These are phyloP conservation scores for Phymatocera aterrima DNA, from an alignment of 2,888 invertebrate genomes.

Conservation along the genomic window DNA sequence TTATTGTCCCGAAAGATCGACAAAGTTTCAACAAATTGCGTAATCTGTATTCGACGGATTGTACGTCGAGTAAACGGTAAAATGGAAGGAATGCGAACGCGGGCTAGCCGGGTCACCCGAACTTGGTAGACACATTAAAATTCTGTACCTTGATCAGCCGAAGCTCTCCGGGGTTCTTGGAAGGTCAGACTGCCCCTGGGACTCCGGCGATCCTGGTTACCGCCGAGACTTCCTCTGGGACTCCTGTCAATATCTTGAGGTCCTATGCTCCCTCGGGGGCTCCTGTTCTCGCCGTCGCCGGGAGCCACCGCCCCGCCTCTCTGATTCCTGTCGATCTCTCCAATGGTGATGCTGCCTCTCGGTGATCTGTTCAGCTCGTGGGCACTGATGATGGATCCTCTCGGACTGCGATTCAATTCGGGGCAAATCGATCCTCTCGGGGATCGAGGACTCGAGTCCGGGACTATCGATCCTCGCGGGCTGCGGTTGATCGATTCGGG, in stretches of 20 bases:
- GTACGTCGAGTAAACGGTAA: too few relatives aligned
- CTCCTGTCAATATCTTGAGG: conserved; percentile 73
- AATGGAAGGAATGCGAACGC: too few relatives aligned
- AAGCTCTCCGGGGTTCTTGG: conserved; percentile 68
- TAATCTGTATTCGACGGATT: too few relatives aligned
- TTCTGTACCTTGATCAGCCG: conserved; percentile 68
- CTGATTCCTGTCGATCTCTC: conserved; percentile 74
- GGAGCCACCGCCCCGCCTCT: conserved; percentile 58
- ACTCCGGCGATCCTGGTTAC: conserved; percentile 77
- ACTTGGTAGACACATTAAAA: too few relatives aligned
- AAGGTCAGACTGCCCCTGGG: conserved; percentile 78
- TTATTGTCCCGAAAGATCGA: too few relatives aligned
- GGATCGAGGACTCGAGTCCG: conserved; percentile 70
- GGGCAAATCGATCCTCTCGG: conserved; percentile 77
- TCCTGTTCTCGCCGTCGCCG: conserved; percentile 63
- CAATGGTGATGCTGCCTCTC: conserved; percentile 74
- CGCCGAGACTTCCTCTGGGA: conserved; percentile 72
- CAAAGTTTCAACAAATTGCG: too few relatives aligned
- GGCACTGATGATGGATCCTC: conserved; percentile 77
- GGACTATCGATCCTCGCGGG: conserved; percentile 72
- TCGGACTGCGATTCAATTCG: conserved; percentile 75
- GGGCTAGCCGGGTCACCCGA: too few relatives aligned
- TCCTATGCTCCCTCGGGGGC: conserved; percentile 80
- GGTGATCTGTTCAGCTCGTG: conserved; percentile 69
- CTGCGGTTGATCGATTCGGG: conserved; percentile 74